Conservation (phyloP, 2,113 vertebrate species). For the Gracilinanus agilis region DNA sequence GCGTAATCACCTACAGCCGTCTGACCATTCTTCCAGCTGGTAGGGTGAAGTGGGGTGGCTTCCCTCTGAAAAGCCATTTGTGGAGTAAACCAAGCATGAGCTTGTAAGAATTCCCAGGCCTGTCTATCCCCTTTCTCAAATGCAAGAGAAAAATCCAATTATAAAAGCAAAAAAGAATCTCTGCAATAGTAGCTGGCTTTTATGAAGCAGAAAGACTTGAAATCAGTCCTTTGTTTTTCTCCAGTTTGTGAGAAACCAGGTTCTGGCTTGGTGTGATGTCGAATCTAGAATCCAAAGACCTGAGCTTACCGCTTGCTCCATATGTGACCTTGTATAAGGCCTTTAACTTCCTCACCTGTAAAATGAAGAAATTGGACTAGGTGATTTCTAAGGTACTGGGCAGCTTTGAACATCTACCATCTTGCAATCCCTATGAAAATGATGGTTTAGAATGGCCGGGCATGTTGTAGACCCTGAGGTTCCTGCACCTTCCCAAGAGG, state of each 20-base stretch:
- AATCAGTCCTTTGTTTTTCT: neutral
- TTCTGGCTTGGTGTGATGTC: neutral
- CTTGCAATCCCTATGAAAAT: neutral
- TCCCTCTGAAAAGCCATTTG: neutral
- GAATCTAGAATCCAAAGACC: neutral
- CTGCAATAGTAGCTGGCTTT: neutral
- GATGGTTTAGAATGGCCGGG: neutral
- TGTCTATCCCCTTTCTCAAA: neutral
- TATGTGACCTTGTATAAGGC: neutral
- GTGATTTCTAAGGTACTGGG: neutral
- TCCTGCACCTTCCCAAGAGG: neutral
- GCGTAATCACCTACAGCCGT: fast-evolving
- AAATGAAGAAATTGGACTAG: neutral
- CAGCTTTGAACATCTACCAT: neutral
- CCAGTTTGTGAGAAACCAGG: neutral
- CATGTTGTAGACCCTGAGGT: neutral
- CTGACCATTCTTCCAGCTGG: neutral
- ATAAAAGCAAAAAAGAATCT: neutral
- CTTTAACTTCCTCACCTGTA: neutral
- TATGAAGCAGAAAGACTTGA: neutral
- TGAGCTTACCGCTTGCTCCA: neutral
- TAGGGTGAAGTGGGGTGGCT: neutral
- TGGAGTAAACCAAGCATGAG: neutral
- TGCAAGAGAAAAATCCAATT: neutral
- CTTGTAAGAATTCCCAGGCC: neutral